Evolutionary conservation across 2,888 invertebrate species (phyloP), one percentile per base, ranked within the genome.

Genomic region (Odontocolon sp.): DNA sequence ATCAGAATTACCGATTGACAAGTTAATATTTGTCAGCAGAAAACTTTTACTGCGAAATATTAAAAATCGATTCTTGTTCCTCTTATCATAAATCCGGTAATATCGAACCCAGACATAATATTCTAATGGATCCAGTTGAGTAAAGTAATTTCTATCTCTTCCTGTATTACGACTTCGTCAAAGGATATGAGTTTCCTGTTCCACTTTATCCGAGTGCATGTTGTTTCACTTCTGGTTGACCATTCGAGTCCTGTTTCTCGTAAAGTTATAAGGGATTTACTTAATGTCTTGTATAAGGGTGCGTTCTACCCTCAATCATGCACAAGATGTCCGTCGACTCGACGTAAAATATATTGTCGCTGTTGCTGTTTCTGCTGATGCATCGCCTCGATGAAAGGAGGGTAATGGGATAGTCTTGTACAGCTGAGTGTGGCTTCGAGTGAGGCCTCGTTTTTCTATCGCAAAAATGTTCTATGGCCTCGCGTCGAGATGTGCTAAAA

Each of bases 401-500:
- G 76, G 64, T 80, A 80, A 80, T 80, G 80, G 68, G 74, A 78
- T 68, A 78, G 42, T 77, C 78, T 56, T 78, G 80, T 80, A 74
- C 16, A 45, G 40, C 40, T 40, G 28, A 78, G 73, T 59, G 63
- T 57, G 31, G 63, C 64, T 31, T 2, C 6, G 23, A 11, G 45
- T 40, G 67, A 54, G 23, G 56, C 57, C 45, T 56, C n/a, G n/a
- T 18, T 42, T 52, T 52, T 70, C 54, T 57, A 26, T 26, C 21
- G n/a, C 38, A n/a, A 36, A 45, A n/a, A 57, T 47, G 38, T 47
- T 47, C 21, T 38, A 54, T 40, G 36, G 11, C 36, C 38, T 21
- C 57, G 40, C 26, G 11, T 18, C 18, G 26, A 61, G 45, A 18
- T n/a, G 28, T 45, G 14, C 40, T 26, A 38, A 40, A 54, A 28